Evolutionary conservation across 1,140 invertebrate species (phyloP).

Genomic region (Aphelinus atriplicis): DNA sequence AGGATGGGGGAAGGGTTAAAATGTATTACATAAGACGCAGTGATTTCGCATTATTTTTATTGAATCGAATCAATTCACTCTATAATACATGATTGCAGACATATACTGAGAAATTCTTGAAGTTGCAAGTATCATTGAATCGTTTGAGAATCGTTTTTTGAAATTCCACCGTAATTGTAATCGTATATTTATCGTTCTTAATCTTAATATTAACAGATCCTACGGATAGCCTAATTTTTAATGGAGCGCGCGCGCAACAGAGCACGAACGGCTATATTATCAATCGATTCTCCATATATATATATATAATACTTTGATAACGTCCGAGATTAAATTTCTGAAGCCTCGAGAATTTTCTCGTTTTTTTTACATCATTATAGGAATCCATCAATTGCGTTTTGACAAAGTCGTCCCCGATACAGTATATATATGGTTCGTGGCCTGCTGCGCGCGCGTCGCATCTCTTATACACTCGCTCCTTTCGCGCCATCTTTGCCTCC

Average conservation of each 20-base stretch:
- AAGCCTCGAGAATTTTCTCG: too few relatives aligned
- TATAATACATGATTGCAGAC: slow-evolving; percentile 63
- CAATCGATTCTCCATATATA: not conserved
- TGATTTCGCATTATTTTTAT: slow-evolving; percentile 59
- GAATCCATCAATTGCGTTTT: too few relatives aligned
- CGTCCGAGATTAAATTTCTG: not conserved
- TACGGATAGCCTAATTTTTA: slow-evolving; percentile 49
- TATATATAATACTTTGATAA: slow-evolving; percentile 24
- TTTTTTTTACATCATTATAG: too few relatives aligned
- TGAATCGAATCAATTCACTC: slow-evolving; percentile 58
- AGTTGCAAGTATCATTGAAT: slow-evolving; percentile 59
- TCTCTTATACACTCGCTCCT: slow-evolving; percentile 16
- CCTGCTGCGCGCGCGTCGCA: slow-evolving; percentile 23
- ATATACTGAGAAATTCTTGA: slow-evolving; percentile 61
- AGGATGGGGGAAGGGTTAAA: too few relatives aligned
- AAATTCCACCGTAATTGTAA: slow-evolving; percentile 56
- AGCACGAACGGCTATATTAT: slow-evolving; percentile 27
- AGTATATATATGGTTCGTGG: slow-evolving; percentile 2
- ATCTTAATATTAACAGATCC: slow-evolving; percentile 59
- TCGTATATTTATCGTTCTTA: slow-evolving; percentile 53
- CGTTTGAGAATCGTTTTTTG: slow-evolving; percentile 55
- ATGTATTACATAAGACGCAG: slow-evolving; percentile 14
- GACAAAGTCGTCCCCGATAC: too few relatives aligned
- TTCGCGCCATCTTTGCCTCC: not conserved
- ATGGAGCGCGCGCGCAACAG: slow-evolving; percentile 41